These are phyloP conservation scores for Corapipo altera DNA, from an alignment of 2,113 vertebrate species.

Conservation along the genomic window DNA sequence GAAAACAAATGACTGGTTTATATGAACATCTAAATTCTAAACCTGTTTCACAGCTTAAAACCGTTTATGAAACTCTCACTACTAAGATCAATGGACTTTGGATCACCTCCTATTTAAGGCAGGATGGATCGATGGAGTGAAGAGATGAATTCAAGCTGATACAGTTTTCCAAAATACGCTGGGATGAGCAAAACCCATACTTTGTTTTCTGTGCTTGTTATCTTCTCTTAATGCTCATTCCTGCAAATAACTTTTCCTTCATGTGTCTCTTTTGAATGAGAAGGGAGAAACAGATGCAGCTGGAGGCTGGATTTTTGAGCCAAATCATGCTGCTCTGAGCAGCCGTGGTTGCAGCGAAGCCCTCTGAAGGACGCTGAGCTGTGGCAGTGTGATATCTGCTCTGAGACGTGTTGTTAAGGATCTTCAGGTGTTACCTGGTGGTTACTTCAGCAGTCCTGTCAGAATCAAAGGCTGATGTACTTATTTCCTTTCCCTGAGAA, in stretches of 20 bases:
- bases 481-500: not conserved
- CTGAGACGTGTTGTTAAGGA: not conserved
- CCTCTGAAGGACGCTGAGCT: not conserved
- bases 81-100: not conserved
- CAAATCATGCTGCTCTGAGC: not conserved
- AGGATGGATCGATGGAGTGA: not conserved
- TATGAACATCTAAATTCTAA: not conserved
- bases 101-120: not conserved
- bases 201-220: not conserved
- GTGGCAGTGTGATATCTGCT: not conserved
- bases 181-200: not conserved
- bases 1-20: not conserved
- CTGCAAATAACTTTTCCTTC: not conserved
- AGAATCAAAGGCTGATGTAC: conserved; percentile 4
- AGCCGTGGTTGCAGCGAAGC: not conserved
- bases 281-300: not conserved
- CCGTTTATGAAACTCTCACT: not conserved
- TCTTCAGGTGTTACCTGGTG: not conserved
- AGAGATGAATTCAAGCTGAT: not conserved
- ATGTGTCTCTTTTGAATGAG: not conserved
- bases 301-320: not conserved
- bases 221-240: not conserved
- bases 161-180: not conserved
- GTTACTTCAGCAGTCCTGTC: not conserved
- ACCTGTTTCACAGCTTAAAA: not conserved